A percentile compares a stretch with the other conserved stretches of the same genome.
These are phyloP conservation scores for Rutpela maculata DNA, from an alignment of 2,888 invertebrate species.

Conservation along the genomic window DNA sequence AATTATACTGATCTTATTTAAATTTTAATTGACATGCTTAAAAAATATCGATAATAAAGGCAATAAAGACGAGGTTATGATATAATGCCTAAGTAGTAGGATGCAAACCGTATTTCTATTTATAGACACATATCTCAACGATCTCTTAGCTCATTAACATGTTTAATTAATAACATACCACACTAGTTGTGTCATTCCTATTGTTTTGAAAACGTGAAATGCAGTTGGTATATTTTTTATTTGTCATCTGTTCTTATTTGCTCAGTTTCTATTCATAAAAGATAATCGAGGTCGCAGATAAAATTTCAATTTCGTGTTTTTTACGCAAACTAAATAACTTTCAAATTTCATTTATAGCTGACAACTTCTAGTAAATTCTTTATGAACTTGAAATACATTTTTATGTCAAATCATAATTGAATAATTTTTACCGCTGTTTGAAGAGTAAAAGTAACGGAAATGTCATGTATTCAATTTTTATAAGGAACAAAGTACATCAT, in stretches of 20 bases:
- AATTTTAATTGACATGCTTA: neutral
- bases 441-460: too few species aligned
- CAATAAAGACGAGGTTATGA: constrained; percentile 1
- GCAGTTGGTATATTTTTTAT: constrained; percentile 1
- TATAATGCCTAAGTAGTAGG: neutral
- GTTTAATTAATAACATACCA: constrained; percentile 43
- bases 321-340: too few species aligned
- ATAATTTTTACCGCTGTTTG: too few species aligned
- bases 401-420: too few species aligned
- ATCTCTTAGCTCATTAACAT: constrained; percentile 34
- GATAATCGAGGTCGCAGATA: neutral
- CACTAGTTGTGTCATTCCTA: constrained; percentile 35
- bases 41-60: neutral
- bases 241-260: neutral
- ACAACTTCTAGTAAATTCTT: too few species aligned
- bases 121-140: constrained; percentile 26
- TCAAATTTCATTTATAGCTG: too few species aligned
- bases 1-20: neutral
- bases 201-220: constrained; percentile 37
- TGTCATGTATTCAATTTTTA: too few species aligned
- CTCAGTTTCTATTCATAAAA: neutral
- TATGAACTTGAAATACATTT: too few species aligned
- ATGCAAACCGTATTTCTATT: constrained; percentile 26
- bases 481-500: too few species aligned
- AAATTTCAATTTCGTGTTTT: neutral